phyloP scores from a whole-genome alignment of 2,888 invertebrate genomes.

The Polyommatus icarus region DNA sequence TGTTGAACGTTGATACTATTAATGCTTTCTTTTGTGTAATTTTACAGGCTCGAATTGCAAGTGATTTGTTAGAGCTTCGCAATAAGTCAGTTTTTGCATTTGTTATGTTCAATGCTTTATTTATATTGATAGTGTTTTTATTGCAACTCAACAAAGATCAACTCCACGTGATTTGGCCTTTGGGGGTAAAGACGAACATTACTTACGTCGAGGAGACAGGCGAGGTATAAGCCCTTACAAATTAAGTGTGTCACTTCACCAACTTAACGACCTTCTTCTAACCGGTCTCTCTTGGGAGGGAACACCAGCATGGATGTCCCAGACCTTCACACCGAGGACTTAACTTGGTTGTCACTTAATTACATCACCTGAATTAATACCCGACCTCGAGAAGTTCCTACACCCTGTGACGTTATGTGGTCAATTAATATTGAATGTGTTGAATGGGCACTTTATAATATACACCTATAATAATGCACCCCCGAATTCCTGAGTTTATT shows the following conservation, averaged over 20 bases:
- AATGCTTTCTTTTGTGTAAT: slow-evolving; percentile 71
- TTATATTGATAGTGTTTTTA: slow-evolving; percentile 99
- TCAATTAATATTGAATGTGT: slow-evolving; percentile 27
- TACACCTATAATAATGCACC: slow-evolving; percentile 44
- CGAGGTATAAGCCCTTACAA: slow-evolving; percentile 86
- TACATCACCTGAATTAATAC: slow-evolving; percentile 62
- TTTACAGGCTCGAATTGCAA: slow-evolving; percentile 92
- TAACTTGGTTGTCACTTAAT: slow-evolving; percentile 61
- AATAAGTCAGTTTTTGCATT: slow-evolving; percentile 99
- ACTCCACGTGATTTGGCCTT: slow-evolving; percentile 98
- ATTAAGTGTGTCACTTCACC: slow-evolving; percentile 71
- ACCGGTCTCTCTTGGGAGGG: slow-evolving; percentile 74
- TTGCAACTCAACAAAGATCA: slow-evolving; percentile 99
- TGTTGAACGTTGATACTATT: slow-evolving; percentile 77
- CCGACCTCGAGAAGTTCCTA: slow-evolving; percentile 51
- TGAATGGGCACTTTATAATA: slow-evolving; percentile 37
- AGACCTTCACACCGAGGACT: slow-evolving; percentile 61
- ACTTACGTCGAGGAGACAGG: slow-evolving; percentile 95
- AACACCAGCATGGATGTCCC: slow-evolving; percentile 76
- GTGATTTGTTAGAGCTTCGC: slow-evolving; percentile 95
- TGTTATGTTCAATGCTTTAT: slow-evolving; percentile 99
- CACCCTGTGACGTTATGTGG: slow-evolving; percentile 39
- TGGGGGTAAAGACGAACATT: slow-evolving; percentile 96
- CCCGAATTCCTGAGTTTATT: slow-evolving; percentile 52
- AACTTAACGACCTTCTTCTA: slow-evolving; percentile 79